Conservation (phyloP, 2,888 invertebrate species). For the Parochlus steinenii region DNA sequence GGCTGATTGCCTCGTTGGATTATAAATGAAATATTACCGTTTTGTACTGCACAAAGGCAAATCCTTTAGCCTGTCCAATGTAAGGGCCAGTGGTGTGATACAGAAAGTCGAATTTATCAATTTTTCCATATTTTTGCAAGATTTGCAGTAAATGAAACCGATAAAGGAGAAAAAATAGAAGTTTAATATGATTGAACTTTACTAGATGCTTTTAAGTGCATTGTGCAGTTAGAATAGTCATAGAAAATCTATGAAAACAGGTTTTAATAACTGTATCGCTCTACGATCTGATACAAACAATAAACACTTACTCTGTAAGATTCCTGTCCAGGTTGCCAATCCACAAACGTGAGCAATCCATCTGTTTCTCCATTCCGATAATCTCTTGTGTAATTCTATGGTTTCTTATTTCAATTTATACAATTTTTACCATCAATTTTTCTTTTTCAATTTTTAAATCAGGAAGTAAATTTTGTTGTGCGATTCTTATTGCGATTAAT, state of each 20-base stretch:
- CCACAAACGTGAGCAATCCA: too few relatives aligned
- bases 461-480: too few relatives aligned
- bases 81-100: conserved; percentile 84
- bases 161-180: conserved; percentile 36
- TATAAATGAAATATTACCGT: conserved; percentile 20
- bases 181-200: conserved; percentile 11
- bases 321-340: conserved; percentile 81
- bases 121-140: conserved; percentile 82
- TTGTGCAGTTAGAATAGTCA: background rate
- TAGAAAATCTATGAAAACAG: background rate
- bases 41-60: conserved; percentile 81
- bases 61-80: conserved; percentile 78
- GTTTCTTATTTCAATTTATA: too few relatives aligned
- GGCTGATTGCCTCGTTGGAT: background rate
- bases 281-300: background rate
- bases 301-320: conserved; percentile 86
- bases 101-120: conserved; percentile 90
- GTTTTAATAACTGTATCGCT: background rate
- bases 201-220: background rate
- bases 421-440: too few relatives aligned
- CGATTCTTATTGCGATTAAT: too few relatives aligned
- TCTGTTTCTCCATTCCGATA: too few relatives aligned
- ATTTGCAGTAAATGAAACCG: conserved; percentile 93
- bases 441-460: too few relatives aligned
- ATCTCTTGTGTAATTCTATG: too few relatives aligned